Evolutionary conservation across 2,888 invertebrate species (phyloP).

Genomic region (Salticus scenicus): DNA sequence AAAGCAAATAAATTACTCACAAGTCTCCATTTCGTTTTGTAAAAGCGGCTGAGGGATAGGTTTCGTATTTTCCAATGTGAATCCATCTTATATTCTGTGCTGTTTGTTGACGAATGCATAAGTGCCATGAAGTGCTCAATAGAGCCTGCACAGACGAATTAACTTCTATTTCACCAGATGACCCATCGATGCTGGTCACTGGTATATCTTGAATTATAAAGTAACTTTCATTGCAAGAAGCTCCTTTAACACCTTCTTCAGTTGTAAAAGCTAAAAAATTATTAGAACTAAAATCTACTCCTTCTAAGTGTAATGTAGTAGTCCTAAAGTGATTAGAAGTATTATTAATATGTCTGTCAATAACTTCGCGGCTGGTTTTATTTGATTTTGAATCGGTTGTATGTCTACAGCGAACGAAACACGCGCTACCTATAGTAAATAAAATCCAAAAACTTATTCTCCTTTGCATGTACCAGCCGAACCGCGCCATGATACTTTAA

Average conservation of each 20-base stretch:
- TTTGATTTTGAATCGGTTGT: constrained; percentile 6
- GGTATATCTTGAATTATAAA: constrained; percentile 49
- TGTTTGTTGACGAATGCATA: constrained; percentile 53
- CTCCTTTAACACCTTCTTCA: constrained; percentile 34
- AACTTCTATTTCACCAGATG: constrained; percentile 46
- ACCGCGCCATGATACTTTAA: constrained; percentile 56
- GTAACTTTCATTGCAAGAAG: constrained; percentile 47
- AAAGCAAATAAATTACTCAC: constrained; percentile 19
- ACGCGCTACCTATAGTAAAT: constrained; percentile 30
- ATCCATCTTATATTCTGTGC: constrained; percentile 32
- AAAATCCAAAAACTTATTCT: constrained; percentile 11
- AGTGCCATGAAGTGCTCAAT: constrained; percentile 42
- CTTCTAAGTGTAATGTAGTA: constrained; percentile 56
- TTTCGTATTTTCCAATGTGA: constrained; percentile 55
- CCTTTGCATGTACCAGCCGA: constrained; percentile 27
- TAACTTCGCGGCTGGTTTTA: not conserved
- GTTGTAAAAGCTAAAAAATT: constrained; percentile 52
- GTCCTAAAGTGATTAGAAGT: constrained; percentile 19
- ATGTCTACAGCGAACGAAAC: constrained; percentile 23
- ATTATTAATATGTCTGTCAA: constrained; percentile 25
- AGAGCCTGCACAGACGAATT: constrained; percentile 32
- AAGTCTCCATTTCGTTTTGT: constrained; percentile 20
- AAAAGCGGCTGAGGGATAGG: constrained; percentile 29
- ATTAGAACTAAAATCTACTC: constrained; percentile 51
- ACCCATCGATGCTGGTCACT: constrained; percentile 33